Percentiles rank a stretch among this genome's conserved stretches.
These are phyloP conservation scores for Mus spicilegus DNA, from an alignment of 2,113 vertebrate species.

Conservation along the genomic window DNA sequence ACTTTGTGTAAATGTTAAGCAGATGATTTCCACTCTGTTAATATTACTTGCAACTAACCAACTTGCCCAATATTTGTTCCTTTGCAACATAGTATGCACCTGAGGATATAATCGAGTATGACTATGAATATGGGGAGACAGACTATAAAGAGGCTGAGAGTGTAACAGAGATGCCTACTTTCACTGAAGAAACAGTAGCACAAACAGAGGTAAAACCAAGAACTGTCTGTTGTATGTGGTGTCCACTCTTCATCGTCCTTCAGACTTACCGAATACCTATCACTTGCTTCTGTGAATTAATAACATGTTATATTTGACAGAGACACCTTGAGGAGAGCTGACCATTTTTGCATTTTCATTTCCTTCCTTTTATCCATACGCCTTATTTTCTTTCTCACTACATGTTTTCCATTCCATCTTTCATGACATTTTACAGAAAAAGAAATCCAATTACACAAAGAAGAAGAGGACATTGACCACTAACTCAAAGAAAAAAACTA, in stretches of 20 bases:
- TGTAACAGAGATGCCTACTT: conserved; percentile 88
- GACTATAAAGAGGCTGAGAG: conserved; percentile 90
- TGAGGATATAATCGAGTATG: conserved; percentile 94
- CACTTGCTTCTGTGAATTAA: conserved; percentile 22
- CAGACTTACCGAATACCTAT: conserved; percentile 46
- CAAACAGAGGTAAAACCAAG: conserved; percentile 94
- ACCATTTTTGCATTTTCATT: conserved; percentile 73
- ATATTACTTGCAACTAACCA: conserved; percentile 84
- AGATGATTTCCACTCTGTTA: conserved; percentile 77
- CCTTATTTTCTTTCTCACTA: conserved; percentile 78
- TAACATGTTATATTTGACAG: conserved; percentile 77
- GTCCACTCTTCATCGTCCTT: conserved; percentile 80
- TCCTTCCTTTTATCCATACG: conserved; percentile 79
- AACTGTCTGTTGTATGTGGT: conserved; percentile 83
- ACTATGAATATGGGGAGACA: conserved; percentile 97
- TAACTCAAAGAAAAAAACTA: conserved; percentile 93
- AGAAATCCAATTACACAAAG: conserved; percentile 95
- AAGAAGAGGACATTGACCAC: conserved; percentile 94
- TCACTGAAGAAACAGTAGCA: conserved; percentile 91
- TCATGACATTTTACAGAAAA: conserved; percentile 93
- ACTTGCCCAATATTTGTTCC: conserved; percentile 87
- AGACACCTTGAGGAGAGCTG: conserved; percentile 51
- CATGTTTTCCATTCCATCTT: conserved; percentile 89
- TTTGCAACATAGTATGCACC: conserved; percentile 93
- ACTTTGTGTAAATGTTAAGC: conserved; percentile 80